phyloP scores from a whole-genome alignment of 2,888 invertebrate genomes.

The Drosophila demipolita region DNA sequence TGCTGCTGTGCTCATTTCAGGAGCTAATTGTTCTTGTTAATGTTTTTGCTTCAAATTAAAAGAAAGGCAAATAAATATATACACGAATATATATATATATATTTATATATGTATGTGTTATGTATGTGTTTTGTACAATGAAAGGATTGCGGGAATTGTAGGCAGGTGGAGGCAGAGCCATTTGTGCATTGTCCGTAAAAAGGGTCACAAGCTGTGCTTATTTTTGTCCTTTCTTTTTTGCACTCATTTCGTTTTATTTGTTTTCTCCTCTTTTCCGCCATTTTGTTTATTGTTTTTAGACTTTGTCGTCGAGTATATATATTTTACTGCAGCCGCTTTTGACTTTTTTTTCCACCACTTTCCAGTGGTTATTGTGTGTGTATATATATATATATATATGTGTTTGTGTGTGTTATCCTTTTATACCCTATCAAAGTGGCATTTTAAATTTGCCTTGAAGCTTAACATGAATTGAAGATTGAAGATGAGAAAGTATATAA shows the following conservation, averaged over 20 bases:
- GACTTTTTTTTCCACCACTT: constrained; percentile 46
- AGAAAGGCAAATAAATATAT: constrained; percentile 2
- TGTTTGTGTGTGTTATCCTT: constrained; percentile 15
- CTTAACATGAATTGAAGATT: neutral
- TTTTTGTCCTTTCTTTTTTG: constrained; percentile 54
- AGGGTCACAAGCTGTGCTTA: constrained; percentile 75
- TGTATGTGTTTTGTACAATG: neutral
- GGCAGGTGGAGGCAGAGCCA: constrained; percentile 16
- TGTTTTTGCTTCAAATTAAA: constrained; percentile 65
- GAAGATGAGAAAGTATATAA: neutral
- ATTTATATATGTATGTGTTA: neutral
- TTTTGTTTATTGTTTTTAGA: constrained; percentile 78
- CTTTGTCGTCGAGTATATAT: constrained; percentile 74
- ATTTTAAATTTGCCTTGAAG: neutral
- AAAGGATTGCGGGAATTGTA: neutral
- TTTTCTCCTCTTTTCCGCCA: constrained; percentile 57
- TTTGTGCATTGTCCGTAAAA: constrained; percentile 68
- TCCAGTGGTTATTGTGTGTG: constrained; percentile 32
- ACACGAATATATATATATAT: neutral
- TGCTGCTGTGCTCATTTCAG: constrained; percentile 54
- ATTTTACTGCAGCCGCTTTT: constrained; percentile 70
- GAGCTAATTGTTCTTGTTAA: constrained; percentile 79
- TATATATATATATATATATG: neutral
- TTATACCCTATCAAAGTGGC: neutral
- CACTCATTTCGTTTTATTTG: constrained; percentile 41